A percentile compares a stretch with the other conserved stretches of the same genome.
These are phyloP conservation scores for Acronicta aceris DNA, from an alignment of 2,888 invertebrate species.

Conservation along the genomic window DNA sequence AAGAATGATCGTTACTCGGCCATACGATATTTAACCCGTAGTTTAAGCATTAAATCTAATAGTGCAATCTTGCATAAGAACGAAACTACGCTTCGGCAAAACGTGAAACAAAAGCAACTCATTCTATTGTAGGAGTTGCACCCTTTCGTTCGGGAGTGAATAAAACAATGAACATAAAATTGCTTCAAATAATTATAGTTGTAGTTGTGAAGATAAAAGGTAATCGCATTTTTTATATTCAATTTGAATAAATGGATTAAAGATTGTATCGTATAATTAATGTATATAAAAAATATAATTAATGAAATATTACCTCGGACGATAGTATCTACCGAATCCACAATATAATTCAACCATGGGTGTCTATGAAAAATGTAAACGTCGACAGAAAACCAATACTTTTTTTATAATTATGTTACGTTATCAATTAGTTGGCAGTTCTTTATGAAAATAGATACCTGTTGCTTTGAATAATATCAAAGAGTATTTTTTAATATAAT, in stretches of 20 bases:
- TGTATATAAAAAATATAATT: too few species aligned
- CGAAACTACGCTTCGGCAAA: conserved; percentile 23
- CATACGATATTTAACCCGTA: neutral
- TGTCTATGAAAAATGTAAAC: too few species aligned
- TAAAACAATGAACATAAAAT: conserved; percentile 44
- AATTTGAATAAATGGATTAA: neutral
- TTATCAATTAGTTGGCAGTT: too few species aligned
- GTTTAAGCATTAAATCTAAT: conserved; percentile 36
- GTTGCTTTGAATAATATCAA: too few species aligned
- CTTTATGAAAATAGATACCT: too few species aligned
- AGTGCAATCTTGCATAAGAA: conserved; percentile 53
- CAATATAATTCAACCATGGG: too few species aligned
- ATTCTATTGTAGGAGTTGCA: conserved; percentile 39
- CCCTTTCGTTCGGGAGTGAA: conserved; percentile 29
- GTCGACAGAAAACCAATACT: too few species aligned
- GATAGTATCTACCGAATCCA: too few species aligned
- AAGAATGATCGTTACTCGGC: too few species aligned
- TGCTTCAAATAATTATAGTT: conserved; percentile 40
- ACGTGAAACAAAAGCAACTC: conserved; percentile 53
- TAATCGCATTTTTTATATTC: conserved; percentile 18
- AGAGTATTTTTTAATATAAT: too few species aligned
- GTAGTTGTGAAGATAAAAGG: conserved; percentile 46
- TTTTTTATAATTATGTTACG: too few species aligned
- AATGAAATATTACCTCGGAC: too few species aligned
- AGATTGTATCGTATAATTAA: neutral